Conservation (phyloP, 92 coral and sea anemone genomes). For the Zoanthus sansibaricus region DNA sequence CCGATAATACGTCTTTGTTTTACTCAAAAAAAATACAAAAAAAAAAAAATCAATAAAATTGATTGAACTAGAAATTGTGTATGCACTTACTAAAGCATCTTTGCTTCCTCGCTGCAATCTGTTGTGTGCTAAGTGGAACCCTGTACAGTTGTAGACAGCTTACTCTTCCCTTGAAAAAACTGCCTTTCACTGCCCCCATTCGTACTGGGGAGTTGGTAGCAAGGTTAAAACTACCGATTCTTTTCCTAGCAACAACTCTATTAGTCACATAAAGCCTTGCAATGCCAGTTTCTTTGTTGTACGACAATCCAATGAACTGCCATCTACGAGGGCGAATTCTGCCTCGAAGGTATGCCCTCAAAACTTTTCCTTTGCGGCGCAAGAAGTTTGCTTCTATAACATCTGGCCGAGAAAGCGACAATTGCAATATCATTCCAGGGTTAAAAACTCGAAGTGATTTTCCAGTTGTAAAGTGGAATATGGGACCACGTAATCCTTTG, state of each 20-base stretch:
- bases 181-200: slow-evolving; percentile 32
- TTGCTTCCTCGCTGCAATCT: slow-evolving; percentile 29
- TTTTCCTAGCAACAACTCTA: neutral
- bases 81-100: slow-evolving; percentile 37
- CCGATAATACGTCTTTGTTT: too few relatives aligned
- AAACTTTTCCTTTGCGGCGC: slow-evolving; percentile 50
- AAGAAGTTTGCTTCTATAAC: slow-evolving; percentile 61
- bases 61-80: neutral
- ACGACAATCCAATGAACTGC: slow-evolving; percentile 29
- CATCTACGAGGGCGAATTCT: slow-evolving; percentile 1
- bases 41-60: neutral
- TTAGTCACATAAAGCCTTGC: slow-evolving; percentile 30
- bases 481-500: slow-evolving; percentile 78
- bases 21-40: too few relatives aligned
- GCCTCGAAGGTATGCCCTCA: neutral
- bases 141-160: slow-evolving; percentile 36
- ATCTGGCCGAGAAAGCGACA: slow-evolving; percentile 68
- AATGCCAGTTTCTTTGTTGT: neutral
- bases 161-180: slow-evolving; percentile 35
- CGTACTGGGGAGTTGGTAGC: slow-evolving; percentile 45
- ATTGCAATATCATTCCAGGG: slow-evolving; percentile 76
- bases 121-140: neutral
- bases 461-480: slow-evolving; percentile 68
- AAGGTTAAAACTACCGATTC: slow-evolving; percentile 25
- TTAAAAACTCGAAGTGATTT: too few relatives aligned